phyloP scores from a whole-genome alignment of 2,113 vertebrate species.

The Candoia aspera region DNA sequence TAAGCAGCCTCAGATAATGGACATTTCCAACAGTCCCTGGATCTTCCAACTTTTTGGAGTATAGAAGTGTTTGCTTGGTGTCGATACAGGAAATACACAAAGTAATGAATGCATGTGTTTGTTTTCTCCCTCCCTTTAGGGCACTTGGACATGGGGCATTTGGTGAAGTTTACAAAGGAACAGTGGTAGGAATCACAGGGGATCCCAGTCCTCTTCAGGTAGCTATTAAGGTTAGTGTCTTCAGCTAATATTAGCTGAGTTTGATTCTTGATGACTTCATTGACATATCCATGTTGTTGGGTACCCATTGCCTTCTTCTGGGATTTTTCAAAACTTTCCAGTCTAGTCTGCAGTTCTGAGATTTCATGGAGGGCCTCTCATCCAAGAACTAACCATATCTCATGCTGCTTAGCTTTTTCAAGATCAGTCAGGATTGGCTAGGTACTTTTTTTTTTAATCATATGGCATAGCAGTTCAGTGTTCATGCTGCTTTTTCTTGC shows the following conservation, averaged over 20 bases:
- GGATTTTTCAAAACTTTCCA: background rate
- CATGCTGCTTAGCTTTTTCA: background rate
- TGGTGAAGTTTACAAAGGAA: constrained; percentile 91
- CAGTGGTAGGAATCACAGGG: constrained; percentile 82
- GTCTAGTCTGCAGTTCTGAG: background rate
- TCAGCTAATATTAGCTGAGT: background rate
- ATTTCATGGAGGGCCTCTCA: background rate
- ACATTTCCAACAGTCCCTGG: background rate
- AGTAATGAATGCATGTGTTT: background rate
- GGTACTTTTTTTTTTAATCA: too few species aligned
- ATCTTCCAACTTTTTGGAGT: background rate
- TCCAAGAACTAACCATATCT: background rate
- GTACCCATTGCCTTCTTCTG: background rate
- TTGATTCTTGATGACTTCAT: background rate
- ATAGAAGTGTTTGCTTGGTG: background rate
- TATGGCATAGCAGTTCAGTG: too few species aligned
- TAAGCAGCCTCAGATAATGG: background rate
- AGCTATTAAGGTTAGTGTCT: constrained; percentile 87
- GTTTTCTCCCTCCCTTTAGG: constrained; percentile 64
- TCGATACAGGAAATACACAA: rapidly evolving
- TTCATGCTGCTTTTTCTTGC: too few species aligned
- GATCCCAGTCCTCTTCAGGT: constrained; percentile 85
- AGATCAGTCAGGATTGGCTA: background rate
- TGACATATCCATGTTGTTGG: background rate
- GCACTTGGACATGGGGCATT: constrained; percentile 91